These are phyloP conservation scores for Tokudaia tokunoshimensis DNA, from an alignment of 2,797 vertebrate species.

Conservation along the genomic window DNA sequence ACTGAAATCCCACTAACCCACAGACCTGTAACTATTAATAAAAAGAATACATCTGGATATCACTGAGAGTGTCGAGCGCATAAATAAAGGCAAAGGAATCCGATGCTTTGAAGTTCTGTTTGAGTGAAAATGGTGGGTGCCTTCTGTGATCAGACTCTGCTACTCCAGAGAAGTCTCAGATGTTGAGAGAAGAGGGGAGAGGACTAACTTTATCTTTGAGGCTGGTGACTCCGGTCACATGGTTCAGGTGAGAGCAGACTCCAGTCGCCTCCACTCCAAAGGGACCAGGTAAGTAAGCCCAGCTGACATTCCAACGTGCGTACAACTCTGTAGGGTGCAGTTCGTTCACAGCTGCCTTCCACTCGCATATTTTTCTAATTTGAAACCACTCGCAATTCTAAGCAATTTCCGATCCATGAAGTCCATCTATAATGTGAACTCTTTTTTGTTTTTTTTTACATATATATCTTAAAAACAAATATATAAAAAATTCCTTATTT, in stretches of 20 bases:
- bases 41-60: constrained; percentile 67
- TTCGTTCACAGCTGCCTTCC: constrained; percentile 70
- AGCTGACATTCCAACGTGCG: constrained; percentile 74
- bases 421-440: constrained; percentile 66
- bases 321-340: constrained; percentile 66
- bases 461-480: constrained; percentile 70
- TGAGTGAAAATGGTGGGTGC: constrained; percentile 77
- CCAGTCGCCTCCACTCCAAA: constrained; percentile 31
- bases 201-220: constrained; percentile 8
- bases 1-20: constrained; percentile 73
- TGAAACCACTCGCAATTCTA: constrained; percentile 64
- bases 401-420: constrained; percentile 76
- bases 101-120: constrained; percentile 71
- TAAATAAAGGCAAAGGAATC: constrained; percentile 73
- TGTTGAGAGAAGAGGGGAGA: constrained; percentile 5
- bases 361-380: constrained; percentile 64
- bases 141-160: constrained; percentile 62
- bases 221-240: background rate
- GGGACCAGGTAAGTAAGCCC: constrained; percentile 84
- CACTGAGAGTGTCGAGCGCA: constrained; percentile 75
- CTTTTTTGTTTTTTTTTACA: constrained; percentile 18
- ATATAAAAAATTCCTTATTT: constrained; percentile 69
- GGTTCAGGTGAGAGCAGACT: constrained; percentile 25
- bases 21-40: constrained; percentile 76
- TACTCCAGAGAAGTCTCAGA: constrained; percentile 59